Conservation (phyloP, 2,797 vertebrate species). For the Staurois parvus region DNA sequence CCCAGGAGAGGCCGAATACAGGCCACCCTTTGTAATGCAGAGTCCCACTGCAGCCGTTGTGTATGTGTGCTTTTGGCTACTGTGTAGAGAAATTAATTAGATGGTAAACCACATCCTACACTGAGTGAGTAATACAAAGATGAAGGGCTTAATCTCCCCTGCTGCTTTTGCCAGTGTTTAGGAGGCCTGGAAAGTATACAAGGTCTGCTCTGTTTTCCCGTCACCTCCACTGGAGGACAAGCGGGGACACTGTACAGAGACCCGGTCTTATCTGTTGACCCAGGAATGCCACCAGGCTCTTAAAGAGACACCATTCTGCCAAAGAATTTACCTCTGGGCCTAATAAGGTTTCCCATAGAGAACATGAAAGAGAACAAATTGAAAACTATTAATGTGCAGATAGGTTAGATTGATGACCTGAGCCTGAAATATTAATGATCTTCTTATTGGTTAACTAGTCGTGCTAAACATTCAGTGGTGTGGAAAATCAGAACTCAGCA, state of each 20-base stretch:
- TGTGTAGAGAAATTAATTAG: conserved; percentile 56
- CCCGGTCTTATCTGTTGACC: conserved; percentile 57
- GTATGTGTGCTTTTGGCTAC: conserved; percentile 52
- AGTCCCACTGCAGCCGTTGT: conserved; percentile 21
- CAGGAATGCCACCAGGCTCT: conserved; percentile 45
- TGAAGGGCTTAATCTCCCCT: conserved; percentile 52
- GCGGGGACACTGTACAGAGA: conserved; percentile 51
- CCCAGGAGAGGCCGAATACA: conserved; percentile 16
- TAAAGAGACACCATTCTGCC: conserved; percentile 41
- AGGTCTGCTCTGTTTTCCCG: conserved; percentile 59
- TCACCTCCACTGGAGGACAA: conserved; percentile 55
- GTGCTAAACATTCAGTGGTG: neutral
- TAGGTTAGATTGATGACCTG: neutral
- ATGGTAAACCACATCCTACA: conserved; percentile 60
- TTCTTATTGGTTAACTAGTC: neutral
- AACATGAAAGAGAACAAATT: neutral
- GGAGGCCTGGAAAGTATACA: conserved; percentile 56
- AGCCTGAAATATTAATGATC: neutral
- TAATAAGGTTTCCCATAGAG: neutral
- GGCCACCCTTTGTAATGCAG: conserved; percentile 32
- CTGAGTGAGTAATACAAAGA: conserved; percentile 54
- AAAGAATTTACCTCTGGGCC: conserved; percentile 8
- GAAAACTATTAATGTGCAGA: neutral
- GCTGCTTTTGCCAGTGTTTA: conserved; percentile 52
- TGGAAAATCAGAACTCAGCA: neutral